These are phyloP conservation scores for Myotis pilosus DNA, from an alignment of 2,797 vertebrate species.

Conservation along the genomic window DNA sequence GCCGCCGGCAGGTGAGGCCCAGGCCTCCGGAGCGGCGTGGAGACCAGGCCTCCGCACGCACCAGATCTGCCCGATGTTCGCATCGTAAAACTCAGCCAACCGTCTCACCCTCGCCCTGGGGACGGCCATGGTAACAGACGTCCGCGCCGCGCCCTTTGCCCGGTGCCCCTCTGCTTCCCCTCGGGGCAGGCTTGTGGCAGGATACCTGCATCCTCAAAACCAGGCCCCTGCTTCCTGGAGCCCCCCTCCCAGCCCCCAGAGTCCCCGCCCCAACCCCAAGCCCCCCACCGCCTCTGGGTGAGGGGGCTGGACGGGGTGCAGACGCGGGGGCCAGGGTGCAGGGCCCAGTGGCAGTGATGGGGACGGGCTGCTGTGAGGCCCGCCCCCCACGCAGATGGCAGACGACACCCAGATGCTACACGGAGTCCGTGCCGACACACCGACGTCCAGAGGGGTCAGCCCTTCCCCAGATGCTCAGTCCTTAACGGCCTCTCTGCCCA, in stretches of 20 bases:
- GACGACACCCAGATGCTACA: fast-evolving
- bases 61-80: background rate
- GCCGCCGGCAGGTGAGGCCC: no score
- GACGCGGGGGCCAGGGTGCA: background rate
- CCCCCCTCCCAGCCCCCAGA: background rate
- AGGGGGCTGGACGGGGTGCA: background rate
- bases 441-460: background rate
- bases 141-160: background rate
- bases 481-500: background rate
- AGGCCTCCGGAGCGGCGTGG: no score
- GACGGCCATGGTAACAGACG: background rate
- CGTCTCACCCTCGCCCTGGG: fast-evolving
- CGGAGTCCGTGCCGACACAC: background rate
- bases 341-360: background rate
- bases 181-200: no score
- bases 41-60: background rate
- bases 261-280: no score
- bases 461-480: background rate
- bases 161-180: no score
- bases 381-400: background rate
- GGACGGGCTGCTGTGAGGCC: background rate
- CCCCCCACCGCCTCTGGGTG: background rate
- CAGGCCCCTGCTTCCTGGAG: background rate
- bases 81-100: background rate
- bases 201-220: background rate